phyloP scores from a whole-genome alignment of 2,113 vertebrate species.

The Aptenodytes patagonicus region DNA sequence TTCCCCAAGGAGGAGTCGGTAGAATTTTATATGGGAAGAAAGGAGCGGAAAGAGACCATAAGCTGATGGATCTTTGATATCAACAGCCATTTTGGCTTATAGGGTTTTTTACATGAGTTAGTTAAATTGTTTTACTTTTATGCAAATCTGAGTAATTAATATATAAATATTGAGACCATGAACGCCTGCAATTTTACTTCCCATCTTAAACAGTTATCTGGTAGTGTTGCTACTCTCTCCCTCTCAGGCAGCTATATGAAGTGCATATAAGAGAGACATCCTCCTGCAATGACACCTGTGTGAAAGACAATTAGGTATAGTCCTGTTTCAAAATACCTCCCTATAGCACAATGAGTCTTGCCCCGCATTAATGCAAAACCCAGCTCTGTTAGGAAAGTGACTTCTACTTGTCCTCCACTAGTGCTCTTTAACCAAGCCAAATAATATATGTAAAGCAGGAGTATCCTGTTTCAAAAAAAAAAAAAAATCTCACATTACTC shows the following conservation, averaged over 20 bases:
- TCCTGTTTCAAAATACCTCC: not conserved
- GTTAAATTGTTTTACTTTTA: not conserved
- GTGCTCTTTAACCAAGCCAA: not conserved
- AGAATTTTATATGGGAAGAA: constrained; percentile 2
- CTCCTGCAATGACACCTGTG: not conserved
- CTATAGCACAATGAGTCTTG: fast-evolving
- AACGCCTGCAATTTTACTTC: not conserved
- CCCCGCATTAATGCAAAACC: not conserved
- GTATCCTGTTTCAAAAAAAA: not conserved
- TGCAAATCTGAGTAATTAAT: constrained; percentile 6
- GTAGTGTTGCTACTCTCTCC: not conserved
- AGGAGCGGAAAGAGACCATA: not conserved
- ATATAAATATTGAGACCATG: not conserved
- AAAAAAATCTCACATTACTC: not conserved
- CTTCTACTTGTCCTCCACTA: not conserved
- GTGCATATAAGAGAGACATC: not conserved
- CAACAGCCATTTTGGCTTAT: not conserved
- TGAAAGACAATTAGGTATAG: not conserved
- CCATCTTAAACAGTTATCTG: not conserved
- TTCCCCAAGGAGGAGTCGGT: not conserved
- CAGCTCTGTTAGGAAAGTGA: not conserved
- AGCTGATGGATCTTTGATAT: not conserved
- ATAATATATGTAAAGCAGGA: not conserved
- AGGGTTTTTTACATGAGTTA: not conserved
- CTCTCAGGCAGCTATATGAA: not conserved